These are phyloP conservation scores for Seriola rivoliana DNA, from an alignment of 2,113 vertebrate genomes.

Conservation along the genomic window DNA sequence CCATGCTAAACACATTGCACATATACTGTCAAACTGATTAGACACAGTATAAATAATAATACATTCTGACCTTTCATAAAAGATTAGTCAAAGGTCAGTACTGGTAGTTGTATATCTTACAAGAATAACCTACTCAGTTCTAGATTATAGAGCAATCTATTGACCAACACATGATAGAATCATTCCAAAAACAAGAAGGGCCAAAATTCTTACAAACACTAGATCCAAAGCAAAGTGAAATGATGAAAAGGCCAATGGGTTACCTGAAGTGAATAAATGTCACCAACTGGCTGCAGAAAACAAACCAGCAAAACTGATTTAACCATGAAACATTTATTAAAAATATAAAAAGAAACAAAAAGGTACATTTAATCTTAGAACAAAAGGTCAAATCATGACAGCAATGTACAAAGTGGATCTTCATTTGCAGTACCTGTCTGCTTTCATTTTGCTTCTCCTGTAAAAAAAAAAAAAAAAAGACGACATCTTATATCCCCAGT, in stretches of 20 bases:
- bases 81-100: not conserved
- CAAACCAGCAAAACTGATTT: not conserved
- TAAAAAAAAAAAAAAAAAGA: slow-evolving; percentile 45
- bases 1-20: not conserved
- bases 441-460: slow-evolving; percentile 98
- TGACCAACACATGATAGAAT: not conserved
- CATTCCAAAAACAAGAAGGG: not conserved
- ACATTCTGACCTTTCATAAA: slow-evolving; percentile 6
- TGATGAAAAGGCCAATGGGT: not conserved
- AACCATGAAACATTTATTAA: slow-evolving; percentile 65
- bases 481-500: not conserved
- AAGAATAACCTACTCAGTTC: not conserved
- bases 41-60: slow-evolving; percentile 3
- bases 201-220: not conserved
- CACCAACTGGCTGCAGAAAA: not conserved
- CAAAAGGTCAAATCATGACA: not conserved
- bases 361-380: not conserved
- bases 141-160: not conserved
- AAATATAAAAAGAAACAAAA: slow-evolving; percentile 34
- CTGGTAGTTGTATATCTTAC: not conserved
- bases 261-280: slow-evolving; percentile 2
- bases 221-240: not conserved
- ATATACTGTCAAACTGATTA: slow-evolving; percentile 7
- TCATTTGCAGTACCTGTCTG: slow-evolving; percentile 98
- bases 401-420: not conserved